phyloP scores from a whole-genome alignment of 2,888 invertebrate species.

The Latrodectus elegans region DNA sequence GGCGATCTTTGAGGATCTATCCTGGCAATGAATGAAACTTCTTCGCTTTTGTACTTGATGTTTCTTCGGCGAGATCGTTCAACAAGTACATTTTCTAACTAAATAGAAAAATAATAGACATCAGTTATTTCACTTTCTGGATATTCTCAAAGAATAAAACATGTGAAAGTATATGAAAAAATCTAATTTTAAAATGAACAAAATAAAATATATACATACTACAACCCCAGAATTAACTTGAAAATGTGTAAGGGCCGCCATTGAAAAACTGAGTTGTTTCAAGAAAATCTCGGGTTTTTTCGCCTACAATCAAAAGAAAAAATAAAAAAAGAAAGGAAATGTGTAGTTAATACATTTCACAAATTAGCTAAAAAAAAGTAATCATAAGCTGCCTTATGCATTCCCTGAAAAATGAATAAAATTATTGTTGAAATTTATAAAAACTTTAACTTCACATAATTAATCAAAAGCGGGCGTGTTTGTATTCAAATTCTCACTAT shows the following conservation, averaged over 20 bases:
- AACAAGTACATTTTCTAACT: neutral
- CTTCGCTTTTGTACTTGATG: slow-evolving; percentile 3
- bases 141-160: neutral
- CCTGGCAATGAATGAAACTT: neutral
- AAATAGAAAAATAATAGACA: neutral
- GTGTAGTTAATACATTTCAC: too few species aligned
- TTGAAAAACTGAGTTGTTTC: neutral
- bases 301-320: neutral
- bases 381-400: too few species aligned
- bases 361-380: too few species aligned
- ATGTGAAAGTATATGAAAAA: neutral
- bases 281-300: neutral
- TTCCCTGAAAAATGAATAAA: too few species aligned
- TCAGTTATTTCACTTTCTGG: neutral
- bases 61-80: neutral
- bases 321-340: too few species aligned
- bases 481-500: too few species aligned
- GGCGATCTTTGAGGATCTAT: neutral
- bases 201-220: neutral
- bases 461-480: too few species aligned
- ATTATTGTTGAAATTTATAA: too few species aligned
- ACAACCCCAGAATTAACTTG: slow-evolving; percentile 31
- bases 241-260: neutral
- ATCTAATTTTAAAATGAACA: neutral
- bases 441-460: too few species aligned